Evolutionary conservation across 2,888 invertebrate genomes (phyloP).

Genomic region (Serripes groenlandicus): DNA sequence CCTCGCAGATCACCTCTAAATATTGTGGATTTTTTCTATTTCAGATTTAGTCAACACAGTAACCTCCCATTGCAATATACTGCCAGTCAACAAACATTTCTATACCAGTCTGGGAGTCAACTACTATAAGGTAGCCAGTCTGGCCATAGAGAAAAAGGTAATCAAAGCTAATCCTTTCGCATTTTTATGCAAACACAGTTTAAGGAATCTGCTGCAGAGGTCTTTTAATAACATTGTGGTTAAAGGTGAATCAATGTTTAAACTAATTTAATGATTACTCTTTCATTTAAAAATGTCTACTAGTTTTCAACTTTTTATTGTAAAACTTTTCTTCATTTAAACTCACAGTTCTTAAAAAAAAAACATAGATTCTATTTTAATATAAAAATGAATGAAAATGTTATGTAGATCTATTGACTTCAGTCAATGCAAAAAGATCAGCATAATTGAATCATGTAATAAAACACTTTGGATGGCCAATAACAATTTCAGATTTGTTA

Average conservation of each 20-base stretch:
- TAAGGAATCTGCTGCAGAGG: background rate
- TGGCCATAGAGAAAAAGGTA: constrained; percentile 81
- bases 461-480: too few relatives aligned
- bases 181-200: background rate
- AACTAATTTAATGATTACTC: background rate
- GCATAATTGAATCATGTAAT: too few relatives aligned
- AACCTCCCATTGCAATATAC: constrained; percentile 73
- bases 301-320: background rate
- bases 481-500: too few relatives aligned
- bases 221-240: background rate
- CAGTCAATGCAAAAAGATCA: too few relatives aligned
- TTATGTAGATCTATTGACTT: too few relatives aligned
- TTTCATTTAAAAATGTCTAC: background rate
- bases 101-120: constrained; percentile 78
- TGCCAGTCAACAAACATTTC: constrained; percentile 75
- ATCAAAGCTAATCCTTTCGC: background rate
- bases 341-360: too few relatives aligned
- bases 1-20: too few relatives aligned
- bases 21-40: too few relatives aligned
- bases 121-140: constrained; percentile 79
- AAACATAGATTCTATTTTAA: too few relatives aligned
- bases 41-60: constrained; percentile 70
- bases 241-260: background rate
- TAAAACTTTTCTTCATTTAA: too few relatives aligned
- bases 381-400: too few relatives aligned